phyloP scores from a whole-genome alignment of 2,888 invertebrate species.

The Hetaerina titia region DNA sequence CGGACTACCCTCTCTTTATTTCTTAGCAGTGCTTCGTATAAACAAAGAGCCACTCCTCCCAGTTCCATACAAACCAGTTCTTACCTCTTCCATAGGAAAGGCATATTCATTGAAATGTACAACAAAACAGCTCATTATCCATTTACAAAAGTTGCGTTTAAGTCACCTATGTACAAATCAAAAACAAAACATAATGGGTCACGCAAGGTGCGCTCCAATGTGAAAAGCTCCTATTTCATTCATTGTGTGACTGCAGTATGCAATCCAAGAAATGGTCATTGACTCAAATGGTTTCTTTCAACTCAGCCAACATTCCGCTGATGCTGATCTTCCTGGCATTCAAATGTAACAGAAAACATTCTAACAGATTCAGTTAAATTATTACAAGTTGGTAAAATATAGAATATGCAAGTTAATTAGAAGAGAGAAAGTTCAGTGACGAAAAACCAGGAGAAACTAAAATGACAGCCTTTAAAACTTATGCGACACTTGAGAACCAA shows the following conservation, averaged over 20 bases:
- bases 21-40: not conserved
- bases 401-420: not conserved
- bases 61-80: constrained; percentile 57
- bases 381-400: not conserved
- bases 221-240: not conserved
- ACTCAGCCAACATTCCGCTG: not conserved
- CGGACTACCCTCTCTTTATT: constrained; percentile 56
- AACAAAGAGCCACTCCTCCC: constrained; percentile 41
- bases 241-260: not conserved
- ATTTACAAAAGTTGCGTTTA: constrained; percentile 29
- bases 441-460: not conserved
- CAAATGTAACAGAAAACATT: not conserved
- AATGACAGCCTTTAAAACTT: not conserved
- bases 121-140: constrained; percentile 49
- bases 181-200: constrained; percentile 43
- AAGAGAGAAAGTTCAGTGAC: not conserved
- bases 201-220: not conserved
- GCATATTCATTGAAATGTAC: constrained; percentile 42
- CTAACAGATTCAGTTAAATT: not conserved
- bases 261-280: not conserved
- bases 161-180: constrained; percentile 56
- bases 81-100: constrained; percentile 66
- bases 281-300: not conserved
- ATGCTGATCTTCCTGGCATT: not conserved
- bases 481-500: not conserved